Evolutionary conservation across 2,113 vertebrate species (phyloP), one percentile per base, ranked within the genome.

Genomic region (Apaloderma vittatum): DNA sequence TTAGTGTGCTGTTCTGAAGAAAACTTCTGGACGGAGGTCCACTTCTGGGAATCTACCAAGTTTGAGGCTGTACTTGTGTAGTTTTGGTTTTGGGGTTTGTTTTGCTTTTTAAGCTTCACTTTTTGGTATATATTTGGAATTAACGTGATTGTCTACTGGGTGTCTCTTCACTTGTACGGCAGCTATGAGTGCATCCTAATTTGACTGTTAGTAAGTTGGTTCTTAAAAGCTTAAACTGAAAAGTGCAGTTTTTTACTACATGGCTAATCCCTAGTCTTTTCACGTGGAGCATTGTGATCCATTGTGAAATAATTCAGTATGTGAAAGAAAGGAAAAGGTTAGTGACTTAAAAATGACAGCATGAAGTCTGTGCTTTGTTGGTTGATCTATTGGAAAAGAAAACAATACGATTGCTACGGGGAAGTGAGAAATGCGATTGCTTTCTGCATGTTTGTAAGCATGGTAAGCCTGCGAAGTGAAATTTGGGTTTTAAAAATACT

Each of bases 401-500:
- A 65, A 81, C 78, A 92, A 43, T 15, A 52, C 54, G 71, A 36
- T 90, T 95, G 92, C 85, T 96, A 58, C 68, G 88, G 89, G 77
- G 93, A 93, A 83, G 88, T 86, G 72, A 85, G 92, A 95, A 94
- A 90, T 80, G 36, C 83, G 49, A 67, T 74, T 87, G 72, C 76
- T 95, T 89, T 95, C 89, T 98, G 97, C 97, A 97, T 98, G 97
- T 97, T 94, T 96, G 55, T 97, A 82, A 98, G 95, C 96, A 96
- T 95, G 93, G 51, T 86, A 77, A 97, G 92, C 93, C 96, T 97
- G 89, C 88, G 72, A 96, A 91, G 92, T 93, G 78, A 93, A 89
- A 82, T 90, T 62, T 74, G 88, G 55, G 59, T 91, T 95, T 94
- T 86, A 59, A 21, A 90, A 88, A 86, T 96, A 74, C 76, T 65